Conservation (phyloP, 2,797 vertebrate genomes). For the Diglossa cyanea region DNA sequence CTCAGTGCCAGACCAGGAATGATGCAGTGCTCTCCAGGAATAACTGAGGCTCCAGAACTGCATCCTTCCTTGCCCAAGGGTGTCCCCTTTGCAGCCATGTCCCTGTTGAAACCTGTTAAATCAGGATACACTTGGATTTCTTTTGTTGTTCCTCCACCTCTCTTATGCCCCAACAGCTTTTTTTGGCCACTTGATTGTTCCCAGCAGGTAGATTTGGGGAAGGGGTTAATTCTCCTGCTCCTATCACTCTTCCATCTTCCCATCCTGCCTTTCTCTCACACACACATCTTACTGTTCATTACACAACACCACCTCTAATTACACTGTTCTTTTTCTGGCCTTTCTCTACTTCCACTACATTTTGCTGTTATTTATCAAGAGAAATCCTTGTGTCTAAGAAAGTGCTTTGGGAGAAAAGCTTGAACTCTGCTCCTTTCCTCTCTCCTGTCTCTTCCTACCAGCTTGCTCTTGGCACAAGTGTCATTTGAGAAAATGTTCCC, state of each 20-base stretch:
- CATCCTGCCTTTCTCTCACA: not conserved
- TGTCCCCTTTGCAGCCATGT: not conserved
- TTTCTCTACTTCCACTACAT: not conserved
- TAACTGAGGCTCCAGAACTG: not conserved
- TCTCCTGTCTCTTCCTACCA: not conserved
- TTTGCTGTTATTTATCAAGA: not conserved
- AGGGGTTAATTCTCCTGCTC: not conserved
- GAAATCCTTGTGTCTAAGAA: not conserved
- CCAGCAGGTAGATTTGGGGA: not conserved
- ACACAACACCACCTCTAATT: not conserved
- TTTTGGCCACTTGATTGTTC: not conserved
- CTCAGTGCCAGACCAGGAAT: not conserved
- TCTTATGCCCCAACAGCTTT: not conserved
- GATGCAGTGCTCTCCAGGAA: not conserved
- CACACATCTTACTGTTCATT: not conserved
- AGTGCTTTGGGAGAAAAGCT: not conserved
- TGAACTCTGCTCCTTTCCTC: not conserved
- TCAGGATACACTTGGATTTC: not conserved
- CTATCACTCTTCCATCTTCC: not conserved
- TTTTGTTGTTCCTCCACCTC: not conserved
- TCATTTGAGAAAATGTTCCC: not conserved
- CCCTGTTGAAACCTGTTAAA: not conserved
- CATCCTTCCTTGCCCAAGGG: not conserved
- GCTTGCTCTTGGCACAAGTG: not conserved
- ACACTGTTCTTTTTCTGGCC: not conserved